Base-by-base conservation (phyloP, 2,888 invertebrate species). In the Drosophila putrida region DNA sequence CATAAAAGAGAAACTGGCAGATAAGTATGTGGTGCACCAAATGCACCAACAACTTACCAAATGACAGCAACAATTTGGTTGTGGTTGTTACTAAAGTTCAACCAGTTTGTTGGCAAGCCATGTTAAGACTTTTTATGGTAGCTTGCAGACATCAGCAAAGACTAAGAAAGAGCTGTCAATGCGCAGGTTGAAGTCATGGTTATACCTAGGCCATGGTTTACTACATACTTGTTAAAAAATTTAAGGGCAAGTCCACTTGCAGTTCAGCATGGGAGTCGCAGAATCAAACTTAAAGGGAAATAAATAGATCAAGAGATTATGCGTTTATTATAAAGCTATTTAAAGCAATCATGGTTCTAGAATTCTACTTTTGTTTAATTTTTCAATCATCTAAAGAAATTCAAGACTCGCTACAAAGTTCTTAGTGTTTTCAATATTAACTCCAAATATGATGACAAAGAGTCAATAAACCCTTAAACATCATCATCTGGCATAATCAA, bases 1-100 rank as follows among this genome's bases (percentile, higher is more conserved):
- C 83, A 83, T 88, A 89, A 86, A 80, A 76, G 81, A 86, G 87
- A 88, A 82, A 86, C 87, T 87, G 78, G 83, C 83, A 82, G 87
- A 83, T 83, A 86, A 80, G 73, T n/a, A n/a, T n/a, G n/a, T n/a
- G n/a, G n/a, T 88, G 88, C 88, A 82, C 77, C 88, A 74, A 82
- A 88, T 82, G 82, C 88, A 88, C 65, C 61, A 61, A 76, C 72
- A 63, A 62, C 54, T n/a, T 25, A n/a, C 20, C 49, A 33, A 33
- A 27, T 46, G 28, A 31, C 55, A 66, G 59, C 69, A 66, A 65
- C 69, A 68, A 68, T 78, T 73, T 62, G 67, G 66, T 58, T 68
- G 50, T 51, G 31, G 54, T 51, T 73, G 74, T 75, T 75, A 70
- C 43, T 78, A 61, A 78, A 78, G 79, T 78, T 75, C 69, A 75